Base-by-base conservation (phyloP, 2,888 invertebrate genomes). In the Hyposoter didymator region DNA sequence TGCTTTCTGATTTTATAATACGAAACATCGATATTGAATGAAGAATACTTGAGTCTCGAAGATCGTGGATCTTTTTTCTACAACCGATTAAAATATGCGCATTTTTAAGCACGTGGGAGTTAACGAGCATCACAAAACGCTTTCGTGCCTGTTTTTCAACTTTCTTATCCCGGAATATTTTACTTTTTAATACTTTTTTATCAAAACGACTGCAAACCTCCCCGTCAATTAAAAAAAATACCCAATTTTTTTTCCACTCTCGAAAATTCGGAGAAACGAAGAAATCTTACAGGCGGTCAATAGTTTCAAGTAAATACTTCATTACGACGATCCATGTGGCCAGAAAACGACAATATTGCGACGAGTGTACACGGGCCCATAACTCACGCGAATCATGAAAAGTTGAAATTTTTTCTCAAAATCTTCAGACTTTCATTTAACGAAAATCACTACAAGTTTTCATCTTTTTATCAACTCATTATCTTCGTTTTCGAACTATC, bases 311-410 rank as follows among this genome's bases (percentile, higher is more conserved):
- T 84, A 84, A 84, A 84, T 84, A 81, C 84, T 84, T 81, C 39
- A 8, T 5, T 76, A 81, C 84, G 76, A 72, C 76, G 73, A 81
- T 81, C 76, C 74, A 72, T 84, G 84, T 84, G 81, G 81, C 84
- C 80, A 80, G 84, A 73, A 66, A 81, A 84, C 80, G 80, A 81
- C 76, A 72, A 84, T 75, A 49, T 43, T 70, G 39, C 66, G 67
- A 81, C 84, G 73, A 80, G 76, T 80, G 82, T 82, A 83, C 82
- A 45, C 73, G n/a, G n/a, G n/a, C 79, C 84, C 82, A 81, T 84
- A 82, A 80, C 79, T 87, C 84, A 78, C 84, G 78, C 69, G 67
- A 52, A 69, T 52, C 35, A 28, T 28, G 28, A 28, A 28, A 28
- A 28, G 28, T 28, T 28, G n/a, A n/a, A n/a, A n/a, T n/a, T n/a